Percentiles rank a stretch among this genome's conserved stretches.
Evolutionary conservation across 2,113 vertebrate species (phyloP).

Genomic region (Lycocorax pyrrhopterus): DNA sequence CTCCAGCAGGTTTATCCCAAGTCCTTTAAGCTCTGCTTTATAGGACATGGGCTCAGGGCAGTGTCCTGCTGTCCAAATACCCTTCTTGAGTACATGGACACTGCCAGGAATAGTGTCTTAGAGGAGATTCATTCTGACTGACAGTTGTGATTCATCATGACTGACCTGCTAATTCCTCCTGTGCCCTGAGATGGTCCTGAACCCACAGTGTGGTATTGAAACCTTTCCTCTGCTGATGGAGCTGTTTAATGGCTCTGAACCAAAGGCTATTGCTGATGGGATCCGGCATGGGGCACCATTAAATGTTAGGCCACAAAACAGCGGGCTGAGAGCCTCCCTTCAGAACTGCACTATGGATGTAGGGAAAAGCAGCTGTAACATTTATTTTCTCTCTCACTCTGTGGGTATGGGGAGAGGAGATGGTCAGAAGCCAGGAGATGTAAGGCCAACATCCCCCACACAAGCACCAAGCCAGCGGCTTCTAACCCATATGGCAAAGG

Average conservation of each 20-base stretch:
- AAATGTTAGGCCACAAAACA: background rate
- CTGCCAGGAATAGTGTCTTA: accelerated
- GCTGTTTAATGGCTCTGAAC: background rate
- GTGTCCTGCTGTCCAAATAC: background rate
- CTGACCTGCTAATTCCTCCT: background rate
- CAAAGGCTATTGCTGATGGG: background rate
- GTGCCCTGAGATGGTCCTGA: accelerated
- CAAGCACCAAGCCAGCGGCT: background rate
- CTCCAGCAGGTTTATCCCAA: background rate
- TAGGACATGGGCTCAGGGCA: accelerated
- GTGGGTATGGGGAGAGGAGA: background rate
- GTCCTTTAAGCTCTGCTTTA: background rate
- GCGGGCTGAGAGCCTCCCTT: background rate
- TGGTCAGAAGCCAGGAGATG: background rate
- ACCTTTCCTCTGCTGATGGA: background rate
- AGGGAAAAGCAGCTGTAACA: background rate
- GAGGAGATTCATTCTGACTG: background rate
- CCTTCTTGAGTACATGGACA: background rate
- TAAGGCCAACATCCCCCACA: background rate
- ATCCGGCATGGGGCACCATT: background rate
- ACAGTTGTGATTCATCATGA: background rate
- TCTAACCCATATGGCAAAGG: background rate
- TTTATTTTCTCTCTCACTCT: background rate
- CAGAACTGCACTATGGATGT: accelerated
- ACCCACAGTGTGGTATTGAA: accelerated